Evolutionary conservation across 2,113 vertebrate genomes (phyloP).

Genomic region (Aythya baeri): DNA sequence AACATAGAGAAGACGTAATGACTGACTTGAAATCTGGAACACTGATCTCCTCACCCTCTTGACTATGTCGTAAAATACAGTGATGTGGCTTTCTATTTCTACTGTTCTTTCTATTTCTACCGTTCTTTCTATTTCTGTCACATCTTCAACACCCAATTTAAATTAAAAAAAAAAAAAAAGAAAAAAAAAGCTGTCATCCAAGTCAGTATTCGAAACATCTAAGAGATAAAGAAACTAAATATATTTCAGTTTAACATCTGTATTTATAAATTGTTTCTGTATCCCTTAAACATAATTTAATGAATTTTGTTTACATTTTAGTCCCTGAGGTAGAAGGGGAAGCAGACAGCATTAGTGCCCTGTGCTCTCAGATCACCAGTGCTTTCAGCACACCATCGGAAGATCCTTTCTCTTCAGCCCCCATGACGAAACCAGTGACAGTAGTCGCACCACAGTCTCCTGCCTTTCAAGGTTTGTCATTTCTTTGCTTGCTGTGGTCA

Average conservation of each 20-base stretch:
- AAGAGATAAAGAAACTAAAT: not conserved
- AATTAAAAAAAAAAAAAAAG: not conserved
- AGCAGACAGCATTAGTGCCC: constrained; percentile 93
- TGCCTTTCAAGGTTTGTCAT: constrained; percentile 87
- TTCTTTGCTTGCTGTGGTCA: not conserved
- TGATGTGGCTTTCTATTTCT: not conserved
- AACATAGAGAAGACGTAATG: not conserved
- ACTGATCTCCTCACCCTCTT: not conserved
- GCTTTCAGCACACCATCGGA: constrained; percentile 92
- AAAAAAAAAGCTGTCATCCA: not conserved
- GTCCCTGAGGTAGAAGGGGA: constrained; percentile 95
- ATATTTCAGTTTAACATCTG: not conserved
- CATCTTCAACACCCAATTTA: not conserved
- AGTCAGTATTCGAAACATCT: not conserved
- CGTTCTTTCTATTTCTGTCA: not conserved
- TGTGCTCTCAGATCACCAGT: constrained; percentile 95
- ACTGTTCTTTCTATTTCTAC: not conserved
- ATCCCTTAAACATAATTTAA: constrained; percentile 1
- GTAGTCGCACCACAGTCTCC: constrained; percentile 88
- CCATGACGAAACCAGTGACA: constrained; percentile 88
- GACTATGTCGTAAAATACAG: not conserved
- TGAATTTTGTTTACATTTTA: constrained; percentile 65
- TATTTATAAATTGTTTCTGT: constrained; percentile 21
- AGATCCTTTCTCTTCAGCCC: constrained; percentile 94
- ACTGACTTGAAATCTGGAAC: not conserved